Conservation (phyloP, 1,140 invertebrate genomes). For the Anoplolepis gracilipes region DNA sequence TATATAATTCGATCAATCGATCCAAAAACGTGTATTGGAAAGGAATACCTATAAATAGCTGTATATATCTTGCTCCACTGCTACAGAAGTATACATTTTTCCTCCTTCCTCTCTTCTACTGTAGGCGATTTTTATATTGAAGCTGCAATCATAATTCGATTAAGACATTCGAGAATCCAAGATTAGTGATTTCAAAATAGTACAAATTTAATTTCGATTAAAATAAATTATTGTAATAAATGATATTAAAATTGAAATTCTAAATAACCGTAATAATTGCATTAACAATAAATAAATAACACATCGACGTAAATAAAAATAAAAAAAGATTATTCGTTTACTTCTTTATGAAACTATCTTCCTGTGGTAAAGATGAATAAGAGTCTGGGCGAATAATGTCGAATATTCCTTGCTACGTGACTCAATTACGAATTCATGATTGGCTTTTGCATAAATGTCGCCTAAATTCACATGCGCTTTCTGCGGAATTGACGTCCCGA, state of each 20-base stretch:
- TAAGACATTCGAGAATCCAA: not conserved
- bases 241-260: not conserved
- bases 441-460: constrained; percentile 47
- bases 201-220: not conserved
- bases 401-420: not conserved
- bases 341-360: not conserved
- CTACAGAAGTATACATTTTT: constrained; percentile 1
- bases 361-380: not conserved
- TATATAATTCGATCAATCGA: too few species aligned
- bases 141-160: not conserved
- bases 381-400: not conserved
- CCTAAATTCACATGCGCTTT: constrained; percentile 53
- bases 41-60: not conserved
- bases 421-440: not conserved
- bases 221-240: not conserved
- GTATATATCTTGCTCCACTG: not conserved
- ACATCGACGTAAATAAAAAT: not conserved
- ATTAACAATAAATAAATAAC: not conserved
- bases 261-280: not conserved
- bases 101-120: constrained; percentile 58
- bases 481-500: constrained; percentile 39
- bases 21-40: not conserved
- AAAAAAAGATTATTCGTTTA: not conserved
- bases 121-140: constrained; percentile 11
- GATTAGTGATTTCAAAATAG: not conserved